Percentiles rank a stretch among this genome's conserved stretches.
phyloP scores from a whole-genome alignment of 1,140 invertebrate genomes.

The Triops cancriformis region DNA sequence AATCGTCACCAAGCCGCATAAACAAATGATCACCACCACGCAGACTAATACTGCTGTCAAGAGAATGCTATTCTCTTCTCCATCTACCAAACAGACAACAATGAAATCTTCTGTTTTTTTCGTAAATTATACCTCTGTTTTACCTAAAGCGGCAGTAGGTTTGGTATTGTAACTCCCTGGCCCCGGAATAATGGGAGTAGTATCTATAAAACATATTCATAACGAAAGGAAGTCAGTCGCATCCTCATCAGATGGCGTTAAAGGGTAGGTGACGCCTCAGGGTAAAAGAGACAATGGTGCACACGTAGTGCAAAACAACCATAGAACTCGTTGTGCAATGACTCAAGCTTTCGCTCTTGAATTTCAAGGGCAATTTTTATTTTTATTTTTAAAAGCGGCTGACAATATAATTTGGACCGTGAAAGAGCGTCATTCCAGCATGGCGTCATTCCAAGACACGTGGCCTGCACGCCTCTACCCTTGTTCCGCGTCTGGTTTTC shows the following conservation, averaged over 20 bases:
- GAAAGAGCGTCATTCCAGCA: too few species aligned
- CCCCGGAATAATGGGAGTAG: neutral
- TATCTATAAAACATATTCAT: neutral
- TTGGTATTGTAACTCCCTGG: neutral
- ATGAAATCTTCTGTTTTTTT: neutral
- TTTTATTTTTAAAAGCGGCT: too few species aligned
- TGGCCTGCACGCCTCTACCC: too few species aligned
- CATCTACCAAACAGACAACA: neutral
- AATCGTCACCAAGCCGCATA: constrained; percentile 18
- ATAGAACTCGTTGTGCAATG: too few species aligned
- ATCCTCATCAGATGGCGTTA: too few species aligned
- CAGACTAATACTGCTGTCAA: constrained; percentile 26
- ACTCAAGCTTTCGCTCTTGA: neutral
- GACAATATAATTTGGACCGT: too few species aligned
- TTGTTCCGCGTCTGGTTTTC: too few species aligned
- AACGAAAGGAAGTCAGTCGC: too few species aligned
- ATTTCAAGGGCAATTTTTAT: neutral
- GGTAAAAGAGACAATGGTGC: too few species aligned
- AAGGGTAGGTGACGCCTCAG: too few species aligned
- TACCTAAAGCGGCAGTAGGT: neutral
- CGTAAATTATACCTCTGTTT: neutral
- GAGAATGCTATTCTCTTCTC: constrained; percentile 16
- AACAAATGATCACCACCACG: constrained; percentile 19
- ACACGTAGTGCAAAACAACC: too few species aligned
- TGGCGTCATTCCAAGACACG: too few species aligned